phyloP scores from a whole-genome alignment of 1,140 invertebrate genomes.

The Anagrus nilaparvatae region DNA sequence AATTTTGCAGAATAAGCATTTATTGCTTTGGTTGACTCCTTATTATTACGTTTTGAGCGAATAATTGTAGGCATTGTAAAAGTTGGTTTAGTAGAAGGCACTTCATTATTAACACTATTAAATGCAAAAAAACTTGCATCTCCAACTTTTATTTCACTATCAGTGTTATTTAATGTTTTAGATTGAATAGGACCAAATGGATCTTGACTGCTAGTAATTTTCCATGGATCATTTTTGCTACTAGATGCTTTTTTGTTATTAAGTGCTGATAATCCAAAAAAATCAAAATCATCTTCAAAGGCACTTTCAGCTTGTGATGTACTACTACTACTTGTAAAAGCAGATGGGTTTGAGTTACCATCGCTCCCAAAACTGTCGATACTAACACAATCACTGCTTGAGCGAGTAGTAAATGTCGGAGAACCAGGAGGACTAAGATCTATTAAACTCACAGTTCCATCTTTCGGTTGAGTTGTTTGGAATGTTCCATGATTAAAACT shows the following conservation, averaged over 20 bases:
- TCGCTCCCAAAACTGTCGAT: slow-evolving; percentile 65
- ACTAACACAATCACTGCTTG: slow-evolving; percentile 61
- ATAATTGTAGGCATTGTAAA: slow-evolving; percentile 55
- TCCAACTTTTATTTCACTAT: slow-evolving; percentile 22
- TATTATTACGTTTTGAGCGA: slow-evolving; percentile 36
- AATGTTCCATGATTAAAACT: not conserved
- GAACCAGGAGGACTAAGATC: slow-evolving; percentile 53
- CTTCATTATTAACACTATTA: slow-evolving; percentile 21
- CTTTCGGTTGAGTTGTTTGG: slow-evolving; percentile 2
- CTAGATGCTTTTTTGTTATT: slow-evolving; percentile 14
- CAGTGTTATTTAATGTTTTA: too few species aligned
- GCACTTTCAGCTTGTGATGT: slow-evolving; percentile 64
- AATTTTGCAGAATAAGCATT: too few species aligned
- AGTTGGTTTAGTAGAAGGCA: slow-evolving; percentile 14
- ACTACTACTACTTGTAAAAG: slow-evolving; percentile 50
- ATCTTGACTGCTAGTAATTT: slow-evolving; percentile 24
- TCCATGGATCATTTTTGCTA: slow-evolving; percentile 33
- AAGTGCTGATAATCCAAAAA: slow-evolving; percentile 37
- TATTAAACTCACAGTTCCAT: slow-evolving; percentile 23
- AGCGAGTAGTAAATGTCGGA: slow-evolving; percentile 60
- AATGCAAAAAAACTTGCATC: slow-evolving; percentile 31
- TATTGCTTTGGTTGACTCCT: slow-evolving; percentile 20
- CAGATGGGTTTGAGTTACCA: slow-evolving; percentile 49
- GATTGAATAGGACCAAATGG: slow-evolving; percentile 31
- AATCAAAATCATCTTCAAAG: slow-evolving; percentile 67